Conservation (phyloP, 2,797 vertebrate species). For the Etheostoma perlongum region DNA sequence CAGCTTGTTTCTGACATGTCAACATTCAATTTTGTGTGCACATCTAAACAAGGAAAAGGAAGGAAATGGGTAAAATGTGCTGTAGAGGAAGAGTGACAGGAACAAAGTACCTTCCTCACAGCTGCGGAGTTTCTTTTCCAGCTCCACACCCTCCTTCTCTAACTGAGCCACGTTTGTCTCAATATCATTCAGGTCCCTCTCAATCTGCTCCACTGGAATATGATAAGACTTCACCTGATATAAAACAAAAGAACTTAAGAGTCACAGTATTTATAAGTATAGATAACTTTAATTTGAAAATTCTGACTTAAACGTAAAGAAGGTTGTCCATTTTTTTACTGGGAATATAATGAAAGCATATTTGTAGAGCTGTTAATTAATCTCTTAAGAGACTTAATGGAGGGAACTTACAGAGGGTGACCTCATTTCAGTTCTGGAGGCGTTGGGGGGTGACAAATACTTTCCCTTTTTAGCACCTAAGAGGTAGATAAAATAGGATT, state of each 20-base stretch:
- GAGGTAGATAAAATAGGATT: constrained; percentile 83
- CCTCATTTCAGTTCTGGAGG: constrained; percentile 78
- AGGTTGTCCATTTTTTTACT: constrained; percentile 52
- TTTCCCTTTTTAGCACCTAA: constrained; percentile 85
- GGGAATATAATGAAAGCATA: constrained; percentile 74
- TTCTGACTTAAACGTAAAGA: constrained; percentile 65
- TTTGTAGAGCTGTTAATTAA: constrained; percentile 82
- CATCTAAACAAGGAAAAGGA: not conserved
- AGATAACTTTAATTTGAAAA: constrained; percentile 54
- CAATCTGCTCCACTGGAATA: constrained; percentile 87
- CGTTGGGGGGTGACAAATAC: constrained; percentile 78
- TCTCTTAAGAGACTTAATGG: constrained; percentile 84
- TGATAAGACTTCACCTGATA: constrained; percentile 83
- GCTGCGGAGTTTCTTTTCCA: constrained; percentile 91
- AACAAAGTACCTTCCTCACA: constrained; percentile 89
- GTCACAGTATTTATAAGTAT: constrained; percentile 12
- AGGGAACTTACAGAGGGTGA: constrained; percentile 84
- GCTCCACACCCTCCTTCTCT: constrained; percentile 90
- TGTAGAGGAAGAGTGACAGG: not conserved
- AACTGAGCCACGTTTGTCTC: constrained; percentile 88
- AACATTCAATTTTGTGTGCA: constrained; percentile 28
- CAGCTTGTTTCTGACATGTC: constrained; percentile 13
- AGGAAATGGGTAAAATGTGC: not conserved
- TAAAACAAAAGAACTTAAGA: constrained; percentile 47
- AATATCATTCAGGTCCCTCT: constrained; percentile 86